phyloP scores from a whole-genome alignment of 2,797 vertebrate genomes.

The Lithobates sylvaticus region DNA sequence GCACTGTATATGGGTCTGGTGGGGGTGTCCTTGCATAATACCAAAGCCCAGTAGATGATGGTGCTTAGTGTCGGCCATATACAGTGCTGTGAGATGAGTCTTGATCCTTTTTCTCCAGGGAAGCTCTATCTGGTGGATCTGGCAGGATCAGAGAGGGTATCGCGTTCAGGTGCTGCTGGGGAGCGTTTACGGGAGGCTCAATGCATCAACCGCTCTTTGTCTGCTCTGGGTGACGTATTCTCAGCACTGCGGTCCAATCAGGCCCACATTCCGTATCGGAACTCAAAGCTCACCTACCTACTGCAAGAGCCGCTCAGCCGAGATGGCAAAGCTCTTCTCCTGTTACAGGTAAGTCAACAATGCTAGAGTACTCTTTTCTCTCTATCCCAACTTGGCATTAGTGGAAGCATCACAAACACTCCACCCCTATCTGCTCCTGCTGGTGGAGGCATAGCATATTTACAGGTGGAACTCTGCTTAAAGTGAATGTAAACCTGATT shows the following conservation, averaged over 20 bases:
- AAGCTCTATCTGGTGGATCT: slow-evolving; percentile 96
- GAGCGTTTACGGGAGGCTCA: slow-evolving; percentile 91
- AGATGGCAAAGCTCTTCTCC: slow-evolving; percentile 97
- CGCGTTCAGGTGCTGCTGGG: slow-evolving; percentile 91
- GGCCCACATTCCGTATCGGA: slow-evolving; percentile 93
- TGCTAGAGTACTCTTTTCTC: not conserved
- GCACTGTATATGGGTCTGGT: no score
- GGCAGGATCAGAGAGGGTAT: slow-evolving; percentile 93
- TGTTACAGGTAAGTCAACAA: slow-evolving; percentile 87
- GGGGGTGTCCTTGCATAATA: no score
- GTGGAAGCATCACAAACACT: not conserved
- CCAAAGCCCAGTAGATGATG: no score
- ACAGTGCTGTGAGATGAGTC: not conserved
- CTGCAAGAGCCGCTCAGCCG: slow-evolving; percentile 95
- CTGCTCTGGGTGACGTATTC: slow-evolving; percentile 92
- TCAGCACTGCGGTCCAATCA: slow-evolving; percentile 89
- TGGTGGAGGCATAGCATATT: no score
- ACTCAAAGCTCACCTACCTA: slow-evolving; percentile 97
- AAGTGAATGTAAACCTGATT: no score
- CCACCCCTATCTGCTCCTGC: no score
- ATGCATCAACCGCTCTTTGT: slow-evolving; percentile 96
- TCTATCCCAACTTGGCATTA: not conserved
- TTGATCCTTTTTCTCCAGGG: slow-evolving; percentile 71
- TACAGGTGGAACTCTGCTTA: no score
- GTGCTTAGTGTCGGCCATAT: no score